A percentile compares a stretch with the other conserved stretches of the same genome.
Evolutionary conservation across 1,140 invertebrate species (phyloP).

Genomic region (Drosophila saltans): DNA sequence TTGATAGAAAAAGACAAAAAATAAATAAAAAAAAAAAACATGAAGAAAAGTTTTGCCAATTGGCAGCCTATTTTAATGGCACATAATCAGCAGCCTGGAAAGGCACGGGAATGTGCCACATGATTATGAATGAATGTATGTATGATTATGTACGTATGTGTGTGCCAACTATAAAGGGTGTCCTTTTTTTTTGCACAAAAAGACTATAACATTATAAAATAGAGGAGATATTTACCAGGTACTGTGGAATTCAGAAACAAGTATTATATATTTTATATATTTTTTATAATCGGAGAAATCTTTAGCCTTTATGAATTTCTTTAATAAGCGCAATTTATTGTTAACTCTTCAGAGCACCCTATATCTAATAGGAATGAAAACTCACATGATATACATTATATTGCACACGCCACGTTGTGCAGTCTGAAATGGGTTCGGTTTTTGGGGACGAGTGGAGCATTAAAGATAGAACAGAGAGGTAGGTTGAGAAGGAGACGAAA

Average conservation of each 20-base stretch:
- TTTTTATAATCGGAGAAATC: too few species aligned
- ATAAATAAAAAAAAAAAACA: too few species aligned
- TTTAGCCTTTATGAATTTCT: too few species aligned
- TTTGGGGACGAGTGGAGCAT: neutral
- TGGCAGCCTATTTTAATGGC: constrained; percentile 65
- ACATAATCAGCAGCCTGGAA: constrained; percentile 44
- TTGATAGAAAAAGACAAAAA: constrained; percentile 4
- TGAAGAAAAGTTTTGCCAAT: constrained; percentile 52
- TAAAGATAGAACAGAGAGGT: neutral
- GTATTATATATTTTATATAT: too few species aligned
- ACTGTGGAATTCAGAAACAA: too few species aligned
- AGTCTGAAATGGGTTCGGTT: neutral
- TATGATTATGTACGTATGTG: too few species aligned
- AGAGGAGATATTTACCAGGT: too few species aligned
- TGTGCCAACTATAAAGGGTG: constrained; percentile 25
- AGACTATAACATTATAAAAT: too few species aligned
- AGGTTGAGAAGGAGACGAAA: neutral
- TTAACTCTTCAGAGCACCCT: neutral
- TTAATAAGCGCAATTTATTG: too few species aligned
- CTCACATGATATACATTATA: constrained; percentile 20
- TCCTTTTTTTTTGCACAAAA: neutral
- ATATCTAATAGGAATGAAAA: neutral
- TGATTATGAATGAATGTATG: constrained; percentile 23
- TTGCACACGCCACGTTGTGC: constrained; percentile 19
- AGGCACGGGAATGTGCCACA: constrained; percentile 9